Evolutionary conservation across 2,797 vertebrate genomes (phyloP), one percentile per base, ranked within the genome.

Genomic region (Hybognathus amarus): DNA sequence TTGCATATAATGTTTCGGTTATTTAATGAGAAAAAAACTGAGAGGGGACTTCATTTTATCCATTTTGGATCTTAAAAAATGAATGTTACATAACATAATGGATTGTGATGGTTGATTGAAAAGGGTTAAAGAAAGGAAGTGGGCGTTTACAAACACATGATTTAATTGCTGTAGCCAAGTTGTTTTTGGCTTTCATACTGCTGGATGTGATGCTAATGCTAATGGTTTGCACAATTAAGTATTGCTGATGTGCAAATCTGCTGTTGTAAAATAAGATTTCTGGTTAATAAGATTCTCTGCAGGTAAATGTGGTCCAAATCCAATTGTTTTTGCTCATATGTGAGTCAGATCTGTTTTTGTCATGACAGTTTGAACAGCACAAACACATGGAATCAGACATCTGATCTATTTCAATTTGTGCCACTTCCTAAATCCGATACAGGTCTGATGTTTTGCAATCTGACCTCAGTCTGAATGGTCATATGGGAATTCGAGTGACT

Each of bases 101-200:
- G 68, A 70, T 27, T 45, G 40, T 45, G 17, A 33, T 33, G 18
- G 27, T 36, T 52, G 71, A 75, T 24, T 75, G 50, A 6, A 15
- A 36, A 56, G 20, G 12, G 71, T 56, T 38, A 38, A 50, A 69
- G 20, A 71, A 71, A 56, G 24, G 20, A 56, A 74, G 71, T 36
- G 30, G 20, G 30, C 2, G 12, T 38, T 74, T 50, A 56, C 50
- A 38, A 36, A 74, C 4, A n/a, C 20, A n/a, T n/a, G 47, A 36
- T 74, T 74, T 20, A 63, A 30, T 63, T 74, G 36, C 71, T 75
- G 50, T 22, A 15, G 50, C 71, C 71, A 74, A 56, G 71, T 38
- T 56, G 47, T 66, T 66, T 11, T 68, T 52, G 24, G 6, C 27
- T 7, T 74, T 74, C 8, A n/a, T 76, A 6, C 73, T 38, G 73